Evolutionary conservation across 2,113 vertebrate species (phyloP), one percentile per base, ranked within the genome.

Genomic region (Oncorhynchus kisutch): DNA sequence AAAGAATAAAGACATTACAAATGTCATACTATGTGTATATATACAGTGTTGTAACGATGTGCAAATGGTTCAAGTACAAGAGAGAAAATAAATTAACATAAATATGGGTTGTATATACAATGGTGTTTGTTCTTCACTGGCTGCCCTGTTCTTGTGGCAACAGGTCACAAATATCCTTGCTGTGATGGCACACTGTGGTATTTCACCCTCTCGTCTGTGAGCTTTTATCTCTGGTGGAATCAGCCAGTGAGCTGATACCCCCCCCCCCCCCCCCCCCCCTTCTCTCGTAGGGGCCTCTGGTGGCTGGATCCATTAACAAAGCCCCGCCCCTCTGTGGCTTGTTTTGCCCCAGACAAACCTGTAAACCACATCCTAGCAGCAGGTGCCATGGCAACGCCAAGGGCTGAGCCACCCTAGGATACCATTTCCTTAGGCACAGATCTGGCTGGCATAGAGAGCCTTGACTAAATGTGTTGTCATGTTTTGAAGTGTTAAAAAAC

Each of bases 361-460:
- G 80, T 45, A 84, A 79, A 81, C 75, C 79, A 80, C 77, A 82
- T 71, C 29, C 29, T 69, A 60, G 73, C 65, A 7, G 11, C 86
- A 11, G 67, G 54, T 14, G 34, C 88, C 71, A 86, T 88, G 81
- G 84, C 82, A 88, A 89, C 84, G 0, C 70, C 7, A 16, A 62
- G 2, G 59, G 59, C 59, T 24, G 59, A 62, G n/a, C 59, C 74
- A 78, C 84, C 16, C 25, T 67, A 54, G 51, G 84, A 80, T 82
- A 73, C 72, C 67, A 11, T 87, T 80, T 84, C 83, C 73, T 45
- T 12, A 45, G 51, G 5, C 51, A 48, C 80, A 68, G 62, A 79
- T 72, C 77, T 83, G 57, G 71, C 25, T 67, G 24, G 14, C 65
- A 14, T 12, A 12, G 25, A 67, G 8, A 73, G 48, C 34, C 68